Evolutionary conservation across 1,140 invertebrate species (phyloP).

Genomic region (Drosophila arizonae): DNA sequence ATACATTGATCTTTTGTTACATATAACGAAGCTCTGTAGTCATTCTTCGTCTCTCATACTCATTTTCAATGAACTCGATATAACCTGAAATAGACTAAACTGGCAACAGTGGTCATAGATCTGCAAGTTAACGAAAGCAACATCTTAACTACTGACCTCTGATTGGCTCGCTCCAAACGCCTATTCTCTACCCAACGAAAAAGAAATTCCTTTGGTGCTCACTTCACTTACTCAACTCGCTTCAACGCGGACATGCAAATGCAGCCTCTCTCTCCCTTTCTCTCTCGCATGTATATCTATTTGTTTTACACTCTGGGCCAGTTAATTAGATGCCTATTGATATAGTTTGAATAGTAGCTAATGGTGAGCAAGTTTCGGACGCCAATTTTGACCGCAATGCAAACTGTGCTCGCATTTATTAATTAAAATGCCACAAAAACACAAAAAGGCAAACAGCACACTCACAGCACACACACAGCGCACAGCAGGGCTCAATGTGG

Average conservation of each 20-base stretch:
- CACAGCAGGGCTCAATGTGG: conserved; percentile 25
- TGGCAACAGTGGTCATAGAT: background rate
- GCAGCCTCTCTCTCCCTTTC: too few relatives aligned
- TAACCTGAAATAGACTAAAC: too few relatives aligned
- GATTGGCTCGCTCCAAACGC: background rate
- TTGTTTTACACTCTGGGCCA: conserved; percentile 14
- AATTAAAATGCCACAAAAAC: conserved; percentile 75
- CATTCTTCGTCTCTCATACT: too few relatives aligned
- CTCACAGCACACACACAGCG: conserved; percentile 8
- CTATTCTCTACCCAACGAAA: too few relatives aligned
- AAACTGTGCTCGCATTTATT: conserved; percentile 55
- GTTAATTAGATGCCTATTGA: conserved; percentile 77
- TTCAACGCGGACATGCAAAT: too few relatives aligned
- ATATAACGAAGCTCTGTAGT: too few relatives aligned
- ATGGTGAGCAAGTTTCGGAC: conserved; percentile 46
- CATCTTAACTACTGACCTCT: background rate
- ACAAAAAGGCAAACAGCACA: conserved; percentile 36
- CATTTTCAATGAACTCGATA: too few relatives aligned
- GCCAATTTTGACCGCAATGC: conserved; percentile 34
- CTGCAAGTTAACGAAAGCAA: background rate
- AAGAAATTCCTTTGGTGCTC: too few relatives aligned
- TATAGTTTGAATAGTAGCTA: conserved; percentile 68
- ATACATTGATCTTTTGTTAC: too few relatives aligned
- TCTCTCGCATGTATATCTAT: too few relatives aligned
- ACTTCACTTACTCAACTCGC: too few relatives aligned